Conservation (phyloP, 2,888 invertebrate species). For the Mechanitis mazaeus region DNA sequence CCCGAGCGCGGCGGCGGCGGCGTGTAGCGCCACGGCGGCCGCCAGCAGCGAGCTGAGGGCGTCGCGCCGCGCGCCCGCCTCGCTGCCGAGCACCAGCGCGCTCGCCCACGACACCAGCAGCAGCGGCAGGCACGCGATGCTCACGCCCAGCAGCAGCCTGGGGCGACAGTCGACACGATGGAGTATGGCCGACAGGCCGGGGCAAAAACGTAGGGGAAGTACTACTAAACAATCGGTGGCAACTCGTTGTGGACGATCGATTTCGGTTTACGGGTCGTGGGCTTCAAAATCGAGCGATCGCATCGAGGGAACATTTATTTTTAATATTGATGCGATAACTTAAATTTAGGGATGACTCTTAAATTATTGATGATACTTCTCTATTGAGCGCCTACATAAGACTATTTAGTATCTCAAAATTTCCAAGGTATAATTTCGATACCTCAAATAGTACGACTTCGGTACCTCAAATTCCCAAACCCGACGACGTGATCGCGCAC, state of each 20-base stretch:
- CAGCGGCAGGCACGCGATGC: slow-evolving; percentile 90
- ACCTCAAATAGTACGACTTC: not conserved
- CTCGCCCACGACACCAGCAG: slow-evolving; percentile 90
- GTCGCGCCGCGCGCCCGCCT: slow-evolving; percentile 81
- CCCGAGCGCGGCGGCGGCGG: slow-evolving; percentile 88
- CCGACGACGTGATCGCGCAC: slow-evolving; percentile 93
- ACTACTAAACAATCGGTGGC: too few species aligned
- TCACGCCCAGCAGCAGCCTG: slow-evolving; percentile 90
- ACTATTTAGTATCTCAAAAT: too few species aligned
- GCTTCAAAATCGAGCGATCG: too few species aligned
- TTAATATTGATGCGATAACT: too few species aligned
- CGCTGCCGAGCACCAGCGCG: slow-evolving; percentile 75
- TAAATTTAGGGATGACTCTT: too few species aligned
- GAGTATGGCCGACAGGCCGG: not conserved
- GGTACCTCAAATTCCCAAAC: slow-evolving; percentile 85
- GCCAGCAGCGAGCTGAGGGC: slow-evolving; percentile 85
- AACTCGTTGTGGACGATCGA: too few species aligned
- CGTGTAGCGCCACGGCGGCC: slow-evolving; percentile 85
- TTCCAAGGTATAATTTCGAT: not conserved
- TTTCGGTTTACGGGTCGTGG: too few species aligned
- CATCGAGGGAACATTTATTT: too few species aligned
- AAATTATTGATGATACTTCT: too few species aligned
- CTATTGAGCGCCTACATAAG: too few species aligned
- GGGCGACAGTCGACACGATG: not conserved
- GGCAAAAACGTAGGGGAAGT: too few species aligned